phyloP scores from a whole-genome alignment of 2,113 vertebrate genomes.

The Channa maculata region DNA sequence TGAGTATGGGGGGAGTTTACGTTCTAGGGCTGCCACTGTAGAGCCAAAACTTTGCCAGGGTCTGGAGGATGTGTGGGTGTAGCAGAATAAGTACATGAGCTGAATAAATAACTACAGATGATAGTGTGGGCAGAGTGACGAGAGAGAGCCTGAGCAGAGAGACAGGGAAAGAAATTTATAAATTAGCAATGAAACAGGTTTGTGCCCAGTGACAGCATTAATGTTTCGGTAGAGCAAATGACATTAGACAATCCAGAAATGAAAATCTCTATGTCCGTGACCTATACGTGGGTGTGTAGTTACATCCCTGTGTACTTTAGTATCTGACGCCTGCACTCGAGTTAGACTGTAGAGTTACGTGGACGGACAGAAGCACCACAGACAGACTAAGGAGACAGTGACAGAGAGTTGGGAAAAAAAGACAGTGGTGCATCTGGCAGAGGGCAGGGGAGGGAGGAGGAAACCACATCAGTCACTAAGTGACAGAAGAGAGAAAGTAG shows the following conservation, averaged over 20 bases:
- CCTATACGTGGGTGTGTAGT: slow-evolving; percentile 14
- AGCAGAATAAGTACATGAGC: slow-evolving; percentile 58
- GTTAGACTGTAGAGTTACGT: slow-evolving; percentile 7
- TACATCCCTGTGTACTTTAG: neutral
- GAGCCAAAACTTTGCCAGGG: slow-evolving; percentile 39
- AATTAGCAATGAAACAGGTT: slow-evolving; percentile 41
- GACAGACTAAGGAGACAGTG: neutral
- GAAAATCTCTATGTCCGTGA: slow-evolving; percentile 4
- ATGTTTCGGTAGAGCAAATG: slow-evolving; percentile 19
- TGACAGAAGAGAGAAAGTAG: too few species aligned
- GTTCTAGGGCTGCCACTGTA: slow-evolving; percentile 7
- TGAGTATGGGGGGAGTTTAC: slow-evolving; percentile 4
- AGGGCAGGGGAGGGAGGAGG: too few species aligned
- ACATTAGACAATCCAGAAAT: slow-evolving; percentile 15
- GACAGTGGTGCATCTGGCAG: neutral
- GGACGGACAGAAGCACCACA: slow-evolving; percentile 16
- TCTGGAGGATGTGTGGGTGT: slow-evolving; percentile 53
- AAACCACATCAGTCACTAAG: neutral
- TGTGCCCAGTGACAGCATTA: slow-evolving; percentile 26
- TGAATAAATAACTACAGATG: slow-evolving; percentile 66
- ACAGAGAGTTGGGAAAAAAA: neutral
- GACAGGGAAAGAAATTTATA: slow-evolving; percentile 21
- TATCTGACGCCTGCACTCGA: neutral
- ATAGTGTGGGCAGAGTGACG: slow-evolving; percentile 52
- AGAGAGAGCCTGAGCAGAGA: slow-evolving; percentile 3